phyloP scores from a whole-genome alignment of 2,797 vertebrate genomes.

The Rhinogobio ventralis region DNA sequence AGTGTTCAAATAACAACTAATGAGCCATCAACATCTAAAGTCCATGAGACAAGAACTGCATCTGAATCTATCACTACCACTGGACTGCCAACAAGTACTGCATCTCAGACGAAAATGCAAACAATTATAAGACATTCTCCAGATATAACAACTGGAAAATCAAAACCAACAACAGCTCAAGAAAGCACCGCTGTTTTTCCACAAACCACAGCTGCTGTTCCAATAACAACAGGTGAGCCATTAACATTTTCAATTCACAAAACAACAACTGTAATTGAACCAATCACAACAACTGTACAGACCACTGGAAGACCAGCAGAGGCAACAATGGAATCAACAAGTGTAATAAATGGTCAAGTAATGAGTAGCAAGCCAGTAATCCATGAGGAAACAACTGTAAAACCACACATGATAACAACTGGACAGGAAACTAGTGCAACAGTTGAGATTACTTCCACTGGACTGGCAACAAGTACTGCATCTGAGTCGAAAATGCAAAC shows the following conservation, averaged over 20 bases:
- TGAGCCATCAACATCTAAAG: no score
- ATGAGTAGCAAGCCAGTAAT: no score
- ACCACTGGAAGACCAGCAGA: no score
- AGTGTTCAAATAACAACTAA: neutral
- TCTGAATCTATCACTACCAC: neutral
- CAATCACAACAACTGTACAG: neutral
- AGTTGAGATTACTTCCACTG: no score
- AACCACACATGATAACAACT: no score
- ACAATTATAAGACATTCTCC: neutral
- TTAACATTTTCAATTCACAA: neutral
- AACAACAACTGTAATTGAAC: neutral
- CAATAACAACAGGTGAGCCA: neutral
- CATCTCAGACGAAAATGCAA: neutral
- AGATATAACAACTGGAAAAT: neutral
- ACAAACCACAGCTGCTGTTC: neutral
- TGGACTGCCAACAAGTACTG: neutral
- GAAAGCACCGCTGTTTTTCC: neutral
- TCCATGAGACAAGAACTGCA: neutral
- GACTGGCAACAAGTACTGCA: no score
- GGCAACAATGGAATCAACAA: no score
- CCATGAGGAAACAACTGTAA: no score
- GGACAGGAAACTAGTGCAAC: no score
- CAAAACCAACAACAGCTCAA: neutral
- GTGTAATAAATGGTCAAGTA: no score
- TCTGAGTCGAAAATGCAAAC: no score